Conservation (phyloP, 2,797 vertebrate genomes). For the Manis crassicaudata region DNA sequence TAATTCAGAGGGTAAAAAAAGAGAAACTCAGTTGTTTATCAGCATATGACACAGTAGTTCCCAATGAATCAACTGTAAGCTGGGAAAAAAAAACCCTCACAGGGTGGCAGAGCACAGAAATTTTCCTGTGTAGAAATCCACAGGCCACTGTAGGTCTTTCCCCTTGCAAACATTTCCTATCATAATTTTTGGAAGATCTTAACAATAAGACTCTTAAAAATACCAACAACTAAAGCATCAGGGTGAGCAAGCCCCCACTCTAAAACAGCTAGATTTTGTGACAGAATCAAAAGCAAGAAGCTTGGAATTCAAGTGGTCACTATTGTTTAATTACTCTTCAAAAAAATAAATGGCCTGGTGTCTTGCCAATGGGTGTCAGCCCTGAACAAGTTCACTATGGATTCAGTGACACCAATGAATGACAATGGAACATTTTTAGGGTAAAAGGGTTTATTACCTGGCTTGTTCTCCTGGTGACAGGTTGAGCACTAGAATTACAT, state of each 20-base stretch:
- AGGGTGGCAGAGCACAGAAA: neutral
- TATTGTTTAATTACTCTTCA: neutral
- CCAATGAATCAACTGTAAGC: neutral
- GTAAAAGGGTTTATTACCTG: too few relatives aligned
- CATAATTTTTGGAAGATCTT: neutral
- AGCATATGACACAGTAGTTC: neutral
- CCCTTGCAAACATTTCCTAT: neutral
- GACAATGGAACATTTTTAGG: too few relatives aligned
- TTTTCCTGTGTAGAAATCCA: neutral
- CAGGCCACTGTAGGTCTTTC: neutral
- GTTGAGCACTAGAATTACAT: too few relatives aligned
- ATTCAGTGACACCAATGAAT: too few relatives aligned
- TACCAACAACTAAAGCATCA: neutral
- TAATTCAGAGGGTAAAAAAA: neutral
- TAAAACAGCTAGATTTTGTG: neutral
- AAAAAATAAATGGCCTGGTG: neutral
- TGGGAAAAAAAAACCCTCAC: neutral
- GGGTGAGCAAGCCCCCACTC: neutral
- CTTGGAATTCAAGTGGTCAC: neutral
- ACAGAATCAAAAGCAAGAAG: neutral
- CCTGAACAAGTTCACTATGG: too few relatives aligned
- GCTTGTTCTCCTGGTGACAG: too few relatives aligned
- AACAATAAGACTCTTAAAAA: neutral
- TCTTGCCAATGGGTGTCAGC: too few relatives aligned
- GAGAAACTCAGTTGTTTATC: neutral